Evolutionary conservation across 2,113 vertebrate species (phyloP), one percentile per base, ranked within the genome.

Genomic region (Galemys pyrenaicus): DNA sequence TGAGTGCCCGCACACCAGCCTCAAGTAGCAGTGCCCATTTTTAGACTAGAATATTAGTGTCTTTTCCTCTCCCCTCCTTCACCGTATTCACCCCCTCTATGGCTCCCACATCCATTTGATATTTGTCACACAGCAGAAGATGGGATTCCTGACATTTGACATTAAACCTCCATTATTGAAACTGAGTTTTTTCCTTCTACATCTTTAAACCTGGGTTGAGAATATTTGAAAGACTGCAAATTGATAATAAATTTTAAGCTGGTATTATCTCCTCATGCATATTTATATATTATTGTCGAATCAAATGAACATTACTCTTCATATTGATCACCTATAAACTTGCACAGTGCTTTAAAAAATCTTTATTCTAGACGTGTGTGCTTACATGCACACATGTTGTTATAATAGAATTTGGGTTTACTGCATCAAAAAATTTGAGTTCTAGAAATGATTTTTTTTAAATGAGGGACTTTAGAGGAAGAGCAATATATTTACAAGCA

Each of bases 231-330:
- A 93, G 32, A 0, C 30, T 85, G 74, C 60, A 93, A 49, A n/a
- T 28, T 30, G 17, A 87, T 95, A 84, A 73, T 54, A 84, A 35
- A 87, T 75, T 92, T 94, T 87, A 95, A 87, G 24, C 44, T 75
- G 54, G 7, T 64, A 56, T 71, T 89, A 83, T 79, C 68, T 83
- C 30, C 35, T 78, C 19, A 8, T 60, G 28, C 10, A 68, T 87
- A 37, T 88, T 26, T 65, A 80, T 44, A 30, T 51, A 79, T 39
- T 56, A 32, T 70, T 73, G 28, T 17, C 58, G 83, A 81, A 62
- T 58, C 49, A 39, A 79, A 65, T 51, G 20, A 90, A 86, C n/a
- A 70, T 88, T 84, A 37, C 39, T 58, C 77, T 56, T 62, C 32
- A 5, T 46, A 82, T 46, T 60, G 49, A 64, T 87, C 64, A 54